A percentile compares a stretch with the other conserved stretches of the same genome.
phyloP scores from a whole-genome alignment of 2,113 vertebrate genomes.

The Glaucomys volans region DNA sequence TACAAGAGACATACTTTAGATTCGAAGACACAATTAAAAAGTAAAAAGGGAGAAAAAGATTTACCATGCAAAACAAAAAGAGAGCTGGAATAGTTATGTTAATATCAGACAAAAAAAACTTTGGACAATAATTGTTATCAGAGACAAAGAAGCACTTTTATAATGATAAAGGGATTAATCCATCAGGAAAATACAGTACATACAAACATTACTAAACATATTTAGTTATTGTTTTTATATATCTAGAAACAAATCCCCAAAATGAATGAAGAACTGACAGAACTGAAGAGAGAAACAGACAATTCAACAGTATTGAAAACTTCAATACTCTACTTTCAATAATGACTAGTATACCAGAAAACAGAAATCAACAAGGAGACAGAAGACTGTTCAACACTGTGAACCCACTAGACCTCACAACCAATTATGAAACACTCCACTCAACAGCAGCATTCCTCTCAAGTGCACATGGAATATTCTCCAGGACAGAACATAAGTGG shows the following conservation, averaged over 20 bases:
- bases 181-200: not conserved
- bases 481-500: not conserved
- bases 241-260: not conserved
- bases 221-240: not conserved
- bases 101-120: not conserved
- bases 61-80: not conserved
- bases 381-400: not conserved
- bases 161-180: not conserved
- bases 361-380: not conserved
- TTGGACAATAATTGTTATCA: not conserved
- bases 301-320: not conserved
- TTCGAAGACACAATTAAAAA: not conserved
- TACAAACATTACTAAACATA: not conserved
- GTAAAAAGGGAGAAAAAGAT: not conserved
- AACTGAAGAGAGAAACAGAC: not conserved
- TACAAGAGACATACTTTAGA: not conserved
- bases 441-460: not conserved
- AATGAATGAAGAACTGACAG: not conserved
- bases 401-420: not conserved
- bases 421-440: not conserved
- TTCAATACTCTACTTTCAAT: not conserved
- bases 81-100: not conserved
- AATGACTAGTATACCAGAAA: not conserved
- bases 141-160: not conserved
- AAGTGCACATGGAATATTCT: not conserved